Evolutionary conservation across 2,888 invertebrate species (phyloP), one percentile per base, ranked within the genome.

Genomic region (Onchidella celtica): DNA sequence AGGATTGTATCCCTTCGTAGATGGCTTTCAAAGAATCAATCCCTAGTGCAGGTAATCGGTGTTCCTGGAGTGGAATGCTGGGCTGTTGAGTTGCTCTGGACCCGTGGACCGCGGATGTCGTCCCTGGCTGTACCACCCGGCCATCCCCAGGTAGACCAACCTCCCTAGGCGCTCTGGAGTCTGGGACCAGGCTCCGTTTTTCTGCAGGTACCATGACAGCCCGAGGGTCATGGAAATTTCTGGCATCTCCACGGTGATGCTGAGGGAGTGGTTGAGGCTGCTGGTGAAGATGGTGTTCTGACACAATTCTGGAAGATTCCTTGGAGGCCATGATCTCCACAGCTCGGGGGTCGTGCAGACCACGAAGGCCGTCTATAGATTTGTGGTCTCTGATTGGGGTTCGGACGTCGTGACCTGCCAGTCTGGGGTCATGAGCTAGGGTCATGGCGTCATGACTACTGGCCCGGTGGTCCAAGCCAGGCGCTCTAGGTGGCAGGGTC

Each of bases 241-340:
- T 55, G n/a, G 77, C 24, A n/a, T 57, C 36, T 11, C 55, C 59
- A n/a, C 21, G 57, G 29, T 61, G 74, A 24, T 79, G 79, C 2
- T 17, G 21, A 24, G 68, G 27, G 11, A 57, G 77, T 24, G 32
- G 61, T 36, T 57, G 65, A 24, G 63, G 14, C 21, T 17, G 11
- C 36, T 38, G 75, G 17, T 75, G 75, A 9, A 21, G 47, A 29
- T 75, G 75, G 27, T 63, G 75, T 40, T 77, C 77, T 24, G 38
- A 9, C 4, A 74, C 24, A n/a, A 77, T 57, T 29, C 77, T 68
- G 0, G 27, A 29, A 36, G 68, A n/a, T 9, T 77, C 69, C 38
- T 77, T 77, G 3, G 68, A 32, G 1, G 38, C 27, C 59, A 69
- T 57, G 9, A 65, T 32, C 47, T 77, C 76, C 27, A 27, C n/a